Base-by-base conservation (phyloP, 2,113 vertebrate genomes). In the Benitochromis conjunctus region DNA sequence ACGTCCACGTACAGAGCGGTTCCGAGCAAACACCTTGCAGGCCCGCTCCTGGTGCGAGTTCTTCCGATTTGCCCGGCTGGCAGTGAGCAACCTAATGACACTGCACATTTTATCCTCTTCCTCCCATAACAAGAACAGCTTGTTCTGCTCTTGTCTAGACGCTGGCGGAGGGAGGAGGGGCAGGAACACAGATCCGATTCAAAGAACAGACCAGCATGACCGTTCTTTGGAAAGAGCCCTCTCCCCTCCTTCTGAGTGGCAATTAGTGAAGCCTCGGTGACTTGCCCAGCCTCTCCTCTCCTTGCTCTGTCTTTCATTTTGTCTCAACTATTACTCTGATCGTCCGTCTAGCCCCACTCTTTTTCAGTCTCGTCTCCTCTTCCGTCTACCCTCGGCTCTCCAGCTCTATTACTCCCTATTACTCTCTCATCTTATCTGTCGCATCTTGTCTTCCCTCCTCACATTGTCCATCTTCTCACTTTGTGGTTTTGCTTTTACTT, bases 131-230 rank as follows among this genome's bases (percentile, higher is more conserved):
- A 92, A 94, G 82, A 88, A 96, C 94, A 94, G 94, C 92, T 91
- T 94, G 93, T 89, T 90, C 88, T 92, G 90, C 90, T 92, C 92
- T 94, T 91, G 95, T 96, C 93, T 96, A 97, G 96, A 97, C 90
- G 85, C 87, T 19, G 69, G 80, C 31, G 16, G 58, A 29, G 84
- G 83, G 78, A 80, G 86, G 71, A 78, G 83, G 76, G 53, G 48
- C 74, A 34, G 90, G 94, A 91, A 89, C 66, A 90, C 86, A 86
- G 86, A 89, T 94, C 83, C 41, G 18, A 31, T 89, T 95, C 92
- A 93, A 94, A 94, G 95, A 94, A 95, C 86, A 96, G 90, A 87
- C 82, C 92, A 95, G 92, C 91, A 93, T 26, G 79, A 95, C 88
- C 81, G 64, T 94, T 93, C 94, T 95, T 91, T 92, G 95, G 89